These are phyloP conservation scores for Ophiodon elongatus DNA, from an alignment of 2,113 vertebrate species.

Conservation along the genomic window DNA sequence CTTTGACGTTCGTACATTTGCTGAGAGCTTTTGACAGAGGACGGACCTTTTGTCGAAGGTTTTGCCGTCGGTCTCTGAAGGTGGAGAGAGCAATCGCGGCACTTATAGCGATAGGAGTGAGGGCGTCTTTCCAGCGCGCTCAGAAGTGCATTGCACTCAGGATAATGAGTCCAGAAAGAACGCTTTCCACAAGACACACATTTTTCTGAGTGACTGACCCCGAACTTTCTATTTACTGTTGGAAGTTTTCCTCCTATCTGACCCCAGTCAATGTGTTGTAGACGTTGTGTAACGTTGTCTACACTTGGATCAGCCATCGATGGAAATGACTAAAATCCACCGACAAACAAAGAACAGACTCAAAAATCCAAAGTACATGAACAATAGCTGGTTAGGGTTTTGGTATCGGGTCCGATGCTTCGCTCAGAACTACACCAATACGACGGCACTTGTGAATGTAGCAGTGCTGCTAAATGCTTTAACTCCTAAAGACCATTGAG, in stretches of 20 bases:
- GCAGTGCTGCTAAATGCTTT: too few relatives aligned
- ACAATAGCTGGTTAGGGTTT: too few relatives aligned
- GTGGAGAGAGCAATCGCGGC: constrained; percentile 1
- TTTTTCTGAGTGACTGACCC: neutral
- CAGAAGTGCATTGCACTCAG: neutral
- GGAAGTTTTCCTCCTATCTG: too few relatives aligned
- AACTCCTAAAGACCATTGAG: too few relatives aligned
- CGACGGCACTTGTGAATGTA: too few relatives aligned
- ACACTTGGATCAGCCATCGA: neutral
- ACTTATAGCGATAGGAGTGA: constrained; percentile 27
- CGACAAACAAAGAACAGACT: too few relatives aligned
- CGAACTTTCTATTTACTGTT: neutral
- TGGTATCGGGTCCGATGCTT: too few relatives aligned
- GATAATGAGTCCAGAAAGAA: neutral
- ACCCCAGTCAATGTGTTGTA: neutral
- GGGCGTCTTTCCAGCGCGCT: neutral
- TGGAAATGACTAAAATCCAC: too few relatives aligned
- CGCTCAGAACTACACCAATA: too few relatives aligned
- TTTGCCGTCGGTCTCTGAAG: constrained; percentile 33
- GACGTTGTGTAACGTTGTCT: neutral
- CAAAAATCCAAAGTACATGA: too few relatives aligned
- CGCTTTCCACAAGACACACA: neutral
- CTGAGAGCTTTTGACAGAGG: neutral
- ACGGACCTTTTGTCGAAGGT: constrained; percentile 8
- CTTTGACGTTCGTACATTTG: neutral